These are phyloP conservation scores for Liasis olivaceus DNA, from an alignment of 2,797 vertebrate species.

Conservation along the genomic window DNA sequence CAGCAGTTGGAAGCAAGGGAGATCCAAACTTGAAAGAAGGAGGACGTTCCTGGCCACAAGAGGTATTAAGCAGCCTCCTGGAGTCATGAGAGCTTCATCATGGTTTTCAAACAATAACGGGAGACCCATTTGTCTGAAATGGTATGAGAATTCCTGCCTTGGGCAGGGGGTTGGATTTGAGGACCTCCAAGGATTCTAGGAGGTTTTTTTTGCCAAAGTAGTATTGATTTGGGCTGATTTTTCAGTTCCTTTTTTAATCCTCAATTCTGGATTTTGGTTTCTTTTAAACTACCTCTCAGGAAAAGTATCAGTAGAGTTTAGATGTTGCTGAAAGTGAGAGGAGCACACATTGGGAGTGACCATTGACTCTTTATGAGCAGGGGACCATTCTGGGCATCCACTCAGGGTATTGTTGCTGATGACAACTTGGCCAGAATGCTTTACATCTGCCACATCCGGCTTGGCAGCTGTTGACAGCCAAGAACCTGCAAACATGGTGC, in stretches of 20 bases:
- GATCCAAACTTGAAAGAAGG: no score
- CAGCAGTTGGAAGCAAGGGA: no score
- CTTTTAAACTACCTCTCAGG: slow-evolving; percentile 3
- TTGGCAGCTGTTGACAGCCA: neutral
- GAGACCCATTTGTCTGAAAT: no score
- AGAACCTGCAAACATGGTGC: neutral
- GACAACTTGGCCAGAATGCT: neutral
- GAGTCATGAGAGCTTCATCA: no score
- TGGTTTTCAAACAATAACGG: no score
- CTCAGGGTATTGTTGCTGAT: neutral
- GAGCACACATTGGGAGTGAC: fast-evolving
- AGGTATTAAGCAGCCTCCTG: no score
- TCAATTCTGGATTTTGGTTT: slow-evolving; percentile 20
- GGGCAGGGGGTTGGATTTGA: no score
- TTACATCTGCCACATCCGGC: no score
- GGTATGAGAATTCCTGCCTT: no score
- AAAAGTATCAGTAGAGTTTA: slow-evolving; percentile 30
- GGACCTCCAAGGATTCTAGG: slow-evolving; percentile 15
- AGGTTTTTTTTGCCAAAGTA: slow-evolving; percentile 49
- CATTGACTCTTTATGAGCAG: neutral
- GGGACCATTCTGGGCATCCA: neutral
- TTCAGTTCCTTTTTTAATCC: slow-evolving; percentile 50
- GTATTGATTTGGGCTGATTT: slow-evolving; percentile 60
- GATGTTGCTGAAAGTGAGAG: neutral
- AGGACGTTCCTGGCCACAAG: no score